phyloP scores from a whole-genome alignment of 2,113 vertebrate genomes.

The Xenopus laevis region DNA sequence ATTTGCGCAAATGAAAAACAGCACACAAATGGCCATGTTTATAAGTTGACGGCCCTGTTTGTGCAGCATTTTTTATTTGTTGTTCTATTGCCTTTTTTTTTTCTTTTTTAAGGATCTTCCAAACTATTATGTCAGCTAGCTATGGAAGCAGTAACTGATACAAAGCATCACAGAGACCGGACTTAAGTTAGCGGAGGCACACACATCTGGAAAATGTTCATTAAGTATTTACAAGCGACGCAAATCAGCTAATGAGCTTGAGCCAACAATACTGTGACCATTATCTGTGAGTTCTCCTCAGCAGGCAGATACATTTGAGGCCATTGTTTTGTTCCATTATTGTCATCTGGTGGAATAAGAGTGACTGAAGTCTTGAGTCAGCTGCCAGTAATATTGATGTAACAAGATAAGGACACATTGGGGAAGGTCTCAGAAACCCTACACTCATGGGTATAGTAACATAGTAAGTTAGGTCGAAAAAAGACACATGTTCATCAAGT shows the following conservation, averaged over 20 bases:
- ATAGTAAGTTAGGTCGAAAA: too few species aligned
- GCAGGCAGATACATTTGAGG: conserved; percentile 4
- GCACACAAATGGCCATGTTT: too few species aligned
- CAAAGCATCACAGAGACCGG: background rate
- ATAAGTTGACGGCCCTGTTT: too few species aligned
- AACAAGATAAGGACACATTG: background rate
- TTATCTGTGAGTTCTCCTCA: background rate
- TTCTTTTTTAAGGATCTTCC: too few species aligned
- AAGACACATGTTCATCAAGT: too few species aligned
- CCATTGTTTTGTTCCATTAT: background rate
- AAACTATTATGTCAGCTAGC: too few species aligned
- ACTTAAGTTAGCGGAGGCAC: background rate
- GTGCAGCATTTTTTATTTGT: too few species aligned
- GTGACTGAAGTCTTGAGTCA: background rate
- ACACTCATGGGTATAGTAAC: too few species aligned
- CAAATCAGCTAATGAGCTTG: conserved; percentile 10
- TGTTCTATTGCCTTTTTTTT: too few species aligned
- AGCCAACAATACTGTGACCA: background rate
- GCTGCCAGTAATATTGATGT: background rate
- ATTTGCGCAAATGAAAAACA: too few species aligned
- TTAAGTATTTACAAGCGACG: conserved; percentile 1
- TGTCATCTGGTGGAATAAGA: background rate
- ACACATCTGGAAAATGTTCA: background rate
- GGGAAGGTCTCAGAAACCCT: background rate
- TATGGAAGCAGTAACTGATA: too few species aligned